Evolutionary conservation across 2,797 vertebrate genomes (phyloP), one percentile per base, ranked within the genome.

Genomic region (Menidia menidia): DNA sequence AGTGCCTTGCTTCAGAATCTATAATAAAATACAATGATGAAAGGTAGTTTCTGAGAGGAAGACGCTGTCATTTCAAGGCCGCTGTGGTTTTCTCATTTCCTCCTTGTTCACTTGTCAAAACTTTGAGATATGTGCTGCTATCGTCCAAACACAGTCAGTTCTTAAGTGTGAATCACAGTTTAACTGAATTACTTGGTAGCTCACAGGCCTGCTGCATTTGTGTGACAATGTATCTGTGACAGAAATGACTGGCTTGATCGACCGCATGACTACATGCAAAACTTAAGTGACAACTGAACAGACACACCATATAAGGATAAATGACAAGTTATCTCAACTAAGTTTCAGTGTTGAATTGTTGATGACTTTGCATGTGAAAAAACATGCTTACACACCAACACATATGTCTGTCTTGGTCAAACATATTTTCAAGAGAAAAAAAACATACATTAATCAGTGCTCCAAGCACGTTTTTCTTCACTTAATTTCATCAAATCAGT

Each of bases 21-120:
- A 30, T 8, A 35, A 47, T 16, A 14, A 50, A 43, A 15, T 4
- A 14, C 25, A 25, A 25, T 2, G 30, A 6, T 5, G 6, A 64
- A 41, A 1, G 16, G 11, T 1, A 3, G 2, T 35, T 3, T 1
- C 15, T 30, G 8, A 3, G 14, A 32, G 59, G 61, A 6, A 51
- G 12, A 35, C 25, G 25, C 9, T 45, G 10, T 4, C 15, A 54
- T 39, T 32, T 6, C 6, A 54, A 47, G 41, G 30, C 30, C 15
- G 18, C 0, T 75, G 73, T 72, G 61, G 25, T 77, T 83, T 59
- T 65, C 6, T 59, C 3, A 59, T 72, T 87, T 83, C 78, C 73
- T 75, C 18, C 25, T 45, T 44, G 31, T 64, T 68, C 45, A 43
- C 31, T 30, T n/a, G 13, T 54, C 55, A 72, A 61, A 65, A 4